Evolutionary conservation across 2,113 vertebrate species (phyloP).

Genomic region (Ondatra zibethicus): DNA sequence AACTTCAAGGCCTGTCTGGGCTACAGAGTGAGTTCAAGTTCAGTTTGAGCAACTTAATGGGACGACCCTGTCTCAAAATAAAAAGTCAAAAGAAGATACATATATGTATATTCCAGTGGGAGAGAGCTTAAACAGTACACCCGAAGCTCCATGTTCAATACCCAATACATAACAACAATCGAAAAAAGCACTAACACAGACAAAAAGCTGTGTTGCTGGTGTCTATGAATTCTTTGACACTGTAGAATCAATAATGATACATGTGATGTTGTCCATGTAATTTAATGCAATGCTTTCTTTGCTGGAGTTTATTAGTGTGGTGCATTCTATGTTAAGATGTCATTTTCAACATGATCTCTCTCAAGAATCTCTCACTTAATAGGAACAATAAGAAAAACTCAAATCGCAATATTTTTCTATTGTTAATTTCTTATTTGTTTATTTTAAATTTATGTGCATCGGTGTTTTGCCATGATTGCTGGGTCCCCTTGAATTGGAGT

Average conservation of each 20-base stretch:
- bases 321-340: neutral
- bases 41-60: neutral
- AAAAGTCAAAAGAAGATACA: neutral
- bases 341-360: neutral
- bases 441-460: neutral
- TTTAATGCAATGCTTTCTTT: neutral
- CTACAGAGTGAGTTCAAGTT: neutral
- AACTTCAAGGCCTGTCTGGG: neutral
- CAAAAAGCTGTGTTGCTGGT: neutral
- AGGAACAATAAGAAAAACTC: conserved; percentile 18
- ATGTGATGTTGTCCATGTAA: neutral
- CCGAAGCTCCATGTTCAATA: neutral
- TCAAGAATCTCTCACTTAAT: neutral
- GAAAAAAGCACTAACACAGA: neutral
- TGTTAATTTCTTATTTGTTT: conserved; percentile 34
- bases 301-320: conserved; percentile 11
- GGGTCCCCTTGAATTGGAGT: neutral
- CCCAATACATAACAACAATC: neutral
- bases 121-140: neutral
- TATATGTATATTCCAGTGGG: neutral
- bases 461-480: neutral
- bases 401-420: neutral
- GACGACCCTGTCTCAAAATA: neutral
- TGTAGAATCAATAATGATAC: neutral
- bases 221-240: neutral